Conservation (phyloP, 2,888 invertebrate genomes). For the Spialia ferax region DNA sequence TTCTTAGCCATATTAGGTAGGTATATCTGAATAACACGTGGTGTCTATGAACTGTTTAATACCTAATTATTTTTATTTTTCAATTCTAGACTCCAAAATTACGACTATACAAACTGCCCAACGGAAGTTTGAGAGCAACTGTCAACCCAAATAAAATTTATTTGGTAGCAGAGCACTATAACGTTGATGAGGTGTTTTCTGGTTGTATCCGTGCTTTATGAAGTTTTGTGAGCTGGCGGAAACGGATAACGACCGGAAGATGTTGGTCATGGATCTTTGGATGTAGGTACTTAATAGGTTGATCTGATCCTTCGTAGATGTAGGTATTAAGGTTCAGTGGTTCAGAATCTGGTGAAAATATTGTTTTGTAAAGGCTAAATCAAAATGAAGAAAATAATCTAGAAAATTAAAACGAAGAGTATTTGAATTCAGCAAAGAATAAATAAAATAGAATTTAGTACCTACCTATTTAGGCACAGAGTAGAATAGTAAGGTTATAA, state of each 20-base stretch:
- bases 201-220: conserved; percentile 25
- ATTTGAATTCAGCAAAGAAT: too few relatives aligned
- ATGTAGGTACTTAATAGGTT: conserved; percentile 3
- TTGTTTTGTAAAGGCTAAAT: too few relatives aligned
- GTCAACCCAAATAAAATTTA: conserved; percentile 53
- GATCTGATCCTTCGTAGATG: not conserved
- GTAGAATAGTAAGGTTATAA: not conserved
- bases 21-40: too few relatives aligned
- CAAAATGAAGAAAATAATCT: too few relatives aligned
- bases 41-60: too few relatives aligned
- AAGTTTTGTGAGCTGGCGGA: conserved; percentile 34
- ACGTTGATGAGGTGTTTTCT: conserved; percentile 37
- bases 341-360: too few relatives aligned
- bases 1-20: too few relatives aligned
- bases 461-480: not conserved
- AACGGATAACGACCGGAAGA: conserved; percentile 37
- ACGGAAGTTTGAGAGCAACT: conserved; percentile 59
- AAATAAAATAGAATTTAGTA: too few relatives aligned
- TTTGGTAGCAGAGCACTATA: conserved; percentile 48
- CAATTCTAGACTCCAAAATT: not conserved
- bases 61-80: not conserved
- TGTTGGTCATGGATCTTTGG: conserved; percentile 30
- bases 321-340: conserved; percentile 4
- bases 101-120: not conserved
- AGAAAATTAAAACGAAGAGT: too few relatives aligned